Evolutionary conservation across 2,888 invertebrate species (phyloP).

Genomic region (Cetonia aurata): DNA sequence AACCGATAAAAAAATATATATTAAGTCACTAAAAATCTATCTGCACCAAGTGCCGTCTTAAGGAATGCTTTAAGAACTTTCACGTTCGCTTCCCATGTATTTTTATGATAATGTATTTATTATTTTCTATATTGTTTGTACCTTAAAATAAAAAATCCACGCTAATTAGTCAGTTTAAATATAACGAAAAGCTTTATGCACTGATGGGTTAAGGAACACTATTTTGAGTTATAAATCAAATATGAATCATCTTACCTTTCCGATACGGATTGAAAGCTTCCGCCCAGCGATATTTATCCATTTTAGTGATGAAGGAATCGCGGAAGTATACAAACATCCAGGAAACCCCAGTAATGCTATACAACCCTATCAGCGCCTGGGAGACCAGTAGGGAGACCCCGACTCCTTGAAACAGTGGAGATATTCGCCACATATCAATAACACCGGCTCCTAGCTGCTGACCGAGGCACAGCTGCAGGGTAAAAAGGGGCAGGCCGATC

Average conservation of each 20-base stretch:
- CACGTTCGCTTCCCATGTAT: too few species aligned
- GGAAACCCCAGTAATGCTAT: constrained; percentile 89
- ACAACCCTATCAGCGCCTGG: constrained; percentile 86
- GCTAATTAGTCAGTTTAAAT: too few species aligned
- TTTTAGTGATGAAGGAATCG: constrained; percentile 86
- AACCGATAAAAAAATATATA: too few species aligned
- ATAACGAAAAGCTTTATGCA: too few species aligned
- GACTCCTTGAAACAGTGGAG: constrained; percentile 91
- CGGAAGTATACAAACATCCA: constrained; percentile 92
- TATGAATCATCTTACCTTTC: constrained; percentile 69
- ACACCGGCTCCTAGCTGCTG: constrained; percentile 88
- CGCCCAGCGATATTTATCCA: constrained; percentile 85
- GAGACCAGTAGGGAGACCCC: constrained; percentile 84
- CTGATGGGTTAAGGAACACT: too few species aligned
- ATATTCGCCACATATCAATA: constrained; percentile 94
- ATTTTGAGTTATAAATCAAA: not conserved
- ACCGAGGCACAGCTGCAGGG: constrained; percentile 87
- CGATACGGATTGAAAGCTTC: constrained; percentile 79
- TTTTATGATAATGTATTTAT: too few species aligned
- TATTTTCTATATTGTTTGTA: too few species aligned
- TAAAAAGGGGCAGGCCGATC: constrained; percentile 80
- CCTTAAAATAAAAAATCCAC: too few species aligned
- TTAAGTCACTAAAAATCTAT: too few species aligned
- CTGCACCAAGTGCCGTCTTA: too few species aligned
- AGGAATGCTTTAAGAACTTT: too few species aligned